Percentiles rank a stretch among this genome's conserved stretches.
Evolutionary conservation across 2,797 vertebrate genomes (phyloP).

Genomic region (Argyrosomus regius): DNA sequence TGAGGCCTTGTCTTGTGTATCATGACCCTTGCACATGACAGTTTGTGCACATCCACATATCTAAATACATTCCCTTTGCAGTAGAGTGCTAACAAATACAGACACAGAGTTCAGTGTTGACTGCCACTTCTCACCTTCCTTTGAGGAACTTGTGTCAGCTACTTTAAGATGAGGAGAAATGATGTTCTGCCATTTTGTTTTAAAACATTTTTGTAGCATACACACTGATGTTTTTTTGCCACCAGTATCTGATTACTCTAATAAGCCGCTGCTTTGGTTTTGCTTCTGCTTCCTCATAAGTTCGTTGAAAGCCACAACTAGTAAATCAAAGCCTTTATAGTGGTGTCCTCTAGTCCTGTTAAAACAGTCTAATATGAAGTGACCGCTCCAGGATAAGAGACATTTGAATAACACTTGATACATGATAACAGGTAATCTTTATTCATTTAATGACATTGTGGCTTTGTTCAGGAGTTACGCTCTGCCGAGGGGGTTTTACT

Average conservation of each 20-base stretch:
- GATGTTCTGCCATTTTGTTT: not conserved
- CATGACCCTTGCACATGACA: not conserved
- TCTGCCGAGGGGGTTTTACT: not conserved
- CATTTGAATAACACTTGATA: slow-evolving; percentile 12
- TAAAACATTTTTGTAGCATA: not conserved
- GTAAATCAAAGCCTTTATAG: not conserved
- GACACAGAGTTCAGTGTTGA: slow-evolving; percentile 14
- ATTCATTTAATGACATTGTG: not conserved
- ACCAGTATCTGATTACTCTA: not conserved
- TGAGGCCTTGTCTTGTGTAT: not conserved
- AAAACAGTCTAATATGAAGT: not conserved
- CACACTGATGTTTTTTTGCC: not conserved
- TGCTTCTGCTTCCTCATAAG: slow-evolving; percentile 46
- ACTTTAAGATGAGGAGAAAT: not conserved
- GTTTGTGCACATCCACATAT: not conserved
- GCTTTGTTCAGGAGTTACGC: not conserved
- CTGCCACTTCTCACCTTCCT: slow-evolving; percentile 20
- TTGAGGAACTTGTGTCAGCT: not conserved
- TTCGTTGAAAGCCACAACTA: slow-evolving; percentile 13
- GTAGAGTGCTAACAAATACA: slow-evolving; percentile 19
- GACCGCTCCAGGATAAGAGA: not conserved
- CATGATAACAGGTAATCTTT: not conserved
- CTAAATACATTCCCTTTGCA: slow-evolving; percentile 3
- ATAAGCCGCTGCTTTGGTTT: slow-evolving; percentile 34
- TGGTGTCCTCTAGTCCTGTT: not conserved